Evolutionary conservation across 2,888 invertebrate genomes (phyloP).

Genomic region (Drosophila vallismaia): DNA sequence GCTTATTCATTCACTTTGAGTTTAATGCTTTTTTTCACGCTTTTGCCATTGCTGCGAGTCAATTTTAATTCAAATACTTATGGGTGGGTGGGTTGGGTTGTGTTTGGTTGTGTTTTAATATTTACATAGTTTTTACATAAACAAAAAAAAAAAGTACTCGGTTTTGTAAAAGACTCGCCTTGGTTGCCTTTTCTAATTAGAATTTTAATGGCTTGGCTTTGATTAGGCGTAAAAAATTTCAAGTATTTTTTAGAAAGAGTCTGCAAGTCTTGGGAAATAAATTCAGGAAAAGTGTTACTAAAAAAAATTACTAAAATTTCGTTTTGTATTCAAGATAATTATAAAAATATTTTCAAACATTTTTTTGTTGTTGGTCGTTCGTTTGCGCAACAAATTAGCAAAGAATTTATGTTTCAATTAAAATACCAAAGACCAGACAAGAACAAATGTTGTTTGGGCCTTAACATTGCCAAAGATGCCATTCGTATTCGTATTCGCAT

Average conservation of each 20-base stretch:
- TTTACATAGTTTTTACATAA: constrained; percentile 55
- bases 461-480: constrained; percentile 48
- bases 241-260: constrained; percentile 19
- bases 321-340: background rate
- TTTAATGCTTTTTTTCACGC: constrained; percentile 58
- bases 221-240: constrained; percentile 41
- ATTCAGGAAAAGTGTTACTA: background rate
- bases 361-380: background rate
- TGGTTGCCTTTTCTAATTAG: constrained; percentile 49
- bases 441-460: constrained; percentile 45
- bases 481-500: constrained; percentile 47
- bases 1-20: constrained; percentile 61
- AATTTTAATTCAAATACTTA: constrained; percentile 34
- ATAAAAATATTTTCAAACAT: constrained; percentile 22
- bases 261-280: constrained; percentile 13
- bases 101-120: constrained; percentile 14
- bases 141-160: constrained; percentile 38
- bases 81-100: constrained; percentile 17
- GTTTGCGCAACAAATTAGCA: constrained; percentile 37
- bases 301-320: constrained; percentile 5
- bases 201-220: constrained; percentile 46
- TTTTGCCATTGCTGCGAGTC: constrained; percentile 39
- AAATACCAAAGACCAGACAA: constrained; percentile 58
- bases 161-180: constrained; percentile 31
- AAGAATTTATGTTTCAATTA: constrained; percentile 66